Percentiles rank a stretch among this genome's conserved stretches.
These are phyloP conservation scores for Troilus luridus DNA, from an alignment of 2,888 invertebrate genomes.

Conservation along the genomic window DNA sequence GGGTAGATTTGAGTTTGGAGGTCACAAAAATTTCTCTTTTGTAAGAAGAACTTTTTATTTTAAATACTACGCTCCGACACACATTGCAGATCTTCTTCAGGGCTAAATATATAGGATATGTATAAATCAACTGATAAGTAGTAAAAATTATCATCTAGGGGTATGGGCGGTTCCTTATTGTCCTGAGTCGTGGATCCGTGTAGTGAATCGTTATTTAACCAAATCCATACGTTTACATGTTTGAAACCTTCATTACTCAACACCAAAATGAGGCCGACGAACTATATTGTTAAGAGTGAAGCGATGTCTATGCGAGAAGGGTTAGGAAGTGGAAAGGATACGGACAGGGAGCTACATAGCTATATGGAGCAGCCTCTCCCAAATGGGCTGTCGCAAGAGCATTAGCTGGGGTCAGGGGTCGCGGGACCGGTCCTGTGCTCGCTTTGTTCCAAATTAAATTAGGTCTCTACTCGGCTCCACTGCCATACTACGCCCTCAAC, in stretches of 20 bases:
- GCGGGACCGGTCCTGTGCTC: not conserved
- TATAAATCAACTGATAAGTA: too few relatives aligned
- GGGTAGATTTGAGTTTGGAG: too few relatives aligned
- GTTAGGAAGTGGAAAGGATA: conserved; percentile 5
- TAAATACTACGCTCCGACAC: too few relatives aligned
- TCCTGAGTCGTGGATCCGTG: too few relatives aligned
- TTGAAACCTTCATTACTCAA: not conserved
- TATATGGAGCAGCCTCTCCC: conserved; percentile 56
- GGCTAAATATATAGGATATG: too few relatives aligned
- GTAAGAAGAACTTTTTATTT: too few relatives aligned
- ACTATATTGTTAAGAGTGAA: not conserved
- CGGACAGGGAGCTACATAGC: conserved; percentile 42
- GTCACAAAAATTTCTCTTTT: too few relatives aligned
- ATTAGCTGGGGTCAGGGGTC: conserved; percentile 53
- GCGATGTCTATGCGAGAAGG: not conserved
- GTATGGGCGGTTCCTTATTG: too few relatives aligned
- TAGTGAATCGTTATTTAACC: not conserved
- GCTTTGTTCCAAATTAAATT: conserved; percentile 51
- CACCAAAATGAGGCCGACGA: not conserved
- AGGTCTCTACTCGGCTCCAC: conserved; percentile 37
- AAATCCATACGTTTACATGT: not conserved
- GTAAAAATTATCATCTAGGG: too few relatives aligned
- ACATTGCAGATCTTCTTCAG: too few relatives aligned
- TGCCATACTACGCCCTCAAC: not conserved
- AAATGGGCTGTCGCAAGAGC: conserved; percentile 52